Evolutionary conservation across 2,797 vertebrate genomes (phyloP).

Genomic region (Danio kyathit): DNA sequence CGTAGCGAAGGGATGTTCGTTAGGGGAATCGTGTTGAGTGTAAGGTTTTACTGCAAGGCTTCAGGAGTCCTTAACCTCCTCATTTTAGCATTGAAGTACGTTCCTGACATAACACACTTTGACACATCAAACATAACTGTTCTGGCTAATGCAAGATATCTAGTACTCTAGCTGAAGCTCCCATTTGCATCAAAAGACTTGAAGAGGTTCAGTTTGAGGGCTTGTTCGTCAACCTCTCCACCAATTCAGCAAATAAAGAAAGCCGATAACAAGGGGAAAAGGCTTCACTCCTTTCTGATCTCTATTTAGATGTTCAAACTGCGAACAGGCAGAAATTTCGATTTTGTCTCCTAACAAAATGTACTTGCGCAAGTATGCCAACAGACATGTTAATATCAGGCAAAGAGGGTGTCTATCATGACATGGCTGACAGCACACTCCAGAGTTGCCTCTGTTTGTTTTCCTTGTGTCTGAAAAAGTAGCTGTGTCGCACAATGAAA

Average conservation of each 20-base stretch:
- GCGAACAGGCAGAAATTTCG: constrained; percentile 17
- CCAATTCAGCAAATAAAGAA: constrained; percentile 13
- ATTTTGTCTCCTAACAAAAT: constrained; percentile 45
- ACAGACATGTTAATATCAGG: constrained; percentile 42
- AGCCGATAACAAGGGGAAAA: not conserved
- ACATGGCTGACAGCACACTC: constrained; percentile 69
- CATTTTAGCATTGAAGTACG: not conserved
- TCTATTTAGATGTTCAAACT: constrained; percentile 37
- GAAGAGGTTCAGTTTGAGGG: constrained; percentile 5
- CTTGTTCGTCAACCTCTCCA: constrained; percentile 19
- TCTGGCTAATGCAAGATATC: constrained; percentile 8
- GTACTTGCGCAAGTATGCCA: constrained; percentile 25
- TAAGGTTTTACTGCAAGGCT: constrained; percentile 26
- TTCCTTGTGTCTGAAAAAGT: constrained; percentile 66
- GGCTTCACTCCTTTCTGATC: constrained; percentile 3
- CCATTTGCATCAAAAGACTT: not conserved
- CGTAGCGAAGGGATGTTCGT: constrained; percentile 66
- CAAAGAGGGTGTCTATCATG: constrained; percentile 63
- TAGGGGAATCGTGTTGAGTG: constrained; percentile 41
- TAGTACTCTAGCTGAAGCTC: not conserved
- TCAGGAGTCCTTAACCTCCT: constrained; percentile 9
- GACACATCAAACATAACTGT: constrained; percentile 2
- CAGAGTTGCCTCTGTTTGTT: constrained; percentile 63
- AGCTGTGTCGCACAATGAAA: constrained; percentile 68
- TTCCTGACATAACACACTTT: constrained; percentile 1